Base-by-base conservation (phyloP, 1,140 invertebrate species). In the Temnothorax longispinosus region DNA sequence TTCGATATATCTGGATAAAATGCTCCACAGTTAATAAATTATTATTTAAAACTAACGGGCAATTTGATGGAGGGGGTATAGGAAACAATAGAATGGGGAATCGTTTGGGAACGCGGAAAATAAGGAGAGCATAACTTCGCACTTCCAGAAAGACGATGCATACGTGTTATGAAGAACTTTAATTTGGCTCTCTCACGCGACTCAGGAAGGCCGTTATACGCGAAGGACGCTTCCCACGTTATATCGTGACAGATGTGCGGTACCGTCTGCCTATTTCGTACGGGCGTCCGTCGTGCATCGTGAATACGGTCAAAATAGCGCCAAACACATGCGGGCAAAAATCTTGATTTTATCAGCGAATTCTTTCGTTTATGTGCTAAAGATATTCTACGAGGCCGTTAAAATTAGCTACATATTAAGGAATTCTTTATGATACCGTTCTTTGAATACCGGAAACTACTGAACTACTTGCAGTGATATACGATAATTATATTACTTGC, bases 211-310 rank as follows among this genome's bases (percentile, higher is more conserved):
- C 90, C 90, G 90, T 91, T 89, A 89, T 88, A 32, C 71, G 56
- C 90, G 90, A 87, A 91, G 87, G 88, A 90, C 84, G 90, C 88
- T 92, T 92, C 90, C 90, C 91, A 92, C 91, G 90, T 91, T 88
- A 80, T 69, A 72, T 64, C 52, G 58, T 67, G 90, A 81, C 89
- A 91, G 89, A 88, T 91, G 90, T 64, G 38, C 84, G 80, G 13
- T 54, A 69, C 11, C 52, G 44, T 50, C 54, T 76, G 64, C 21
- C 77, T 78, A 75, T 82, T 71, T 76, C 50, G 58, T 86, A 41
- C 38, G 27, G 32, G 44, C 21, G 80, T 82, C 27, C 27, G 27
- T 27, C 27, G 38, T 82, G 44, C 18, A 77, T 65, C 58, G 41
- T 65, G 64, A 78, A 85, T 54, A 65, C 44, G 58, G 44, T 64